phyloP scores from a whole-genome alignment of 2,797 vertebrate species.

The Trachurus trachurus region DNA sequence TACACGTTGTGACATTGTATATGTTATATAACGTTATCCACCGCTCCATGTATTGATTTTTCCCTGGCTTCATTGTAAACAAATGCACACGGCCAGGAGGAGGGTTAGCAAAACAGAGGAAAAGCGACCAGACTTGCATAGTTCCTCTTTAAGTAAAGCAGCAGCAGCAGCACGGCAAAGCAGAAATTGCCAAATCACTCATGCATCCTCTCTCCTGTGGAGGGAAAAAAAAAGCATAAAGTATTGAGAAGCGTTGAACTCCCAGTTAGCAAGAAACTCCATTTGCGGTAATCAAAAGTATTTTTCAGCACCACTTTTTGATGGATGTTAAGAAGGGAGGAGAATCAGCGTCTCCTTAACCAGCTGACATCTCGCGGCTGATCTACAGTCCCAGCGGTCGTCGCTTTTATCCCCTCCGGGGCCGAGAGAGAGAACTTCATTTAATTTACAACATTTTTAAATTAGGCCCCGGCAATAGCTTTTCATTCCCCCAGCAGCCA shows the following conservation, averaged over 20 bases:
- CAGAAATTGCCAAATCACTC: constrained; percentile 1
- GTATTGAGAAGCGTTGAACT: constrained; percentile 9
- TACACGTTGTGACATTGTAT: no score
- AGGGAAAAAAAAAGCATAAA: background rate
- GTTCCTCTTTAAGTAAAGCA: constrained; percentile 1
- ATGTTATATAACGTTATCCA: no score
- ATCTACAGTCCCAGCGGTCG: constrained; percentile 61
- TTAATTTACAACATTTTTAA: constrained; percentile 57
- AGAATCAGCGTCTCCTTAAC: constrained; percentile 30
- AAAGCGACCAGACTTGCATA: no score
- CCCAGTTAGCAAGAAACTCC: constrained; percentile 2
- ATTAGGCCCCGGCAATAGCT: constrained; percentile 7
- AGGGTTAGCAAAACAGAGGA: no score
- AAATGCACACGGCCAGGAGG: no score
- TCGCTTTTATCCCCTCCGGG: constrained; percentile 34
- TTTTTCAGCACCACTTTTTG: constrained; percentile 22
- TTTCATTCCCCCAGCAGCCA: constrained; percentile 21
- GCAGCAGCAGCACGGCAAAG: background rate
- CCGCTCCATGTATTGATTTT: no score
- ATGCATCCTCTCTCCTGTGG: background rate
- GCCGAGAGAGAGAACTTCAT: constrained; percentile 53
- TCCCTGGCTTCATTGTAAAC: no score
- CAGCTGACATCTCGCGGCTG: constrained; percentile 46
- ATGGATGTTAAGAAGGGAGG: constrained; percentile 25
- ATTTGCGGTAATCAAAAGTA: constrained; percentile 3